Evolutionary conservation across 2,113 vertebrate species (phyloP), one percentile per base, ranked within the genome.

Genomic region (Probosciger aterrimus): DNA sequence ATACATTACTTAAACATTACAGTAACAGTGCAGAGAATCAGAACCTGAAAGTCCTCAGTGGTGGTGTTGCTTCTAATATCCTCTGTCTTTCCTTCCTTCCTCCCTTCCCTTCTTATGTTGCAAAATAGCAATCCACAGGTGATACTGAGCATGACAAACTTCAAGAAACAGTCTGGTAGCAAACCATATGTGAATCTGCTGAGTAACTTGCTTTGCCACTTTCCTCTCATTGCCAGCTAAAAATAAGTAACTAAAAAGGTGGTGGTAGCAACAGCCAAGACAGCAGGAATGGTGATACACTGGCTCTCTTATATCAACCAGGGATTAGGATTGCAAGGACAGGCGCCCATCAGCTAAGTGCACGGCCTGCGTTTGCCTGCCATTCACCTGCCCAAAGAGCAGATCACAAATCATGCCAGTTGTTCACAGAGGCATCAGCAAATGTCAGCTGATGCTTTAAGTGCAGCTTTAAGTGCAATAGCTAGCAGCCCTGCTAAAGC

Each of bases 401-500:
- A 86, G 55, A n/a, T 73, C 92, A 92, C 87, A 96, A 91, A 97
- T 96, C 96, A 97, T 10, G 52, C 85, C 96, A 96, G 96, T 44
- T 97, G 96, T 91, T 94, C 96, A 68, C 62, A 59, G 82, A 89
- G 89, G 53, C 92, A 86, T 89, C 87, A 95, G 85, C 87, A 97
- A 97, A 97, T 97, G 96, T 97, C 97, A 96, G 69, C 44, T 41
- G 12, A 41, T 41, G 41, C 41, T 41, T 41, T 41, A 41, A 41
- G 41, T 41, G 41, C 41, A 41, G 41, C 41, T 41, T 41, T 37
- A 79, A 68, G 46, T 4, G 50, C 62, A 53, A 62, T 37, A 96
- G 67, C 62, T 92, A 90, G 59, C 24, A 80, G 77, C 82, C 35
- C 73, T 92, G 84, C 88, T 91, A 87, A 95, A 87, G 84, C 39